Evolutionary conservation across 2,113 vertebrate genomes (phyloP), one percentile per base, ranked within the genome.

Genomic region (Tretioscincus oriximinensis): DNA sequence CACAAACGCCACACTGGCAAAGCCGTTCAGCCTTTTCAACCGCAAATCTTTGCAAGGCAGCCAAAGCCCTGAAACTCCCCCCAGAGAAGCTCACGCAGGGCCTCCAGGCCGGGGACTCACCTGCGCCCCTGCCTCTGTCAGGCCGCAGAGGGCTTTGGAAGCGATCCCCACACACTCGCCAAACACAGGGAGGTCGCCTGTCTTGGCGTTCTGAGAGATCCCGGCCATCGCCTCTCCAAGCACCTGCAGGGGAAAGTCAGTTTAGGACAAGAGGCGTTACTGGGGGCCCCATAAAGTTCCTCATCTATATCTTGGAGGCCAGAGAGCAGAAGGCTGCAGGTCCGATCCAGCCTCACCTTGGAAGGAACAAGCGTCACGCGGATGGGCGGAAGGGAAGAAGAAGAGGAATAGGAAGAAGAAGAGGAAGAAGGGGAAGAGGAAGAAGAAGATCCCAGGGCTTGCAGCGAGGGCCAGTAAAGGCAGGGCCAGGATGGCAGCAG

Each of bases 171-270:
- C 98, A 61, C 98, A 98, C 80, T 98, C 98, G 35, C 98, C 98
- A 31, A 99, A 99, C 24, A 96, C 96, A 10, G 96, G 88, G 81
- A 99, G 96, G 85, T 99, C 97, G 1, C 97, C 97, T 0, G 96
- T 99, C 93, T 99, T 99, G 86, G 98, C 99, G 78, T 99, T 97
- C 90, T 99, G 99, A 7, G 99, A 99, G 92, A 99, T 99, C 31
- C 99, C 99, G 0, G 99, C 98, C 98, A 99, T 99, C 0, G 99
- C 97, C 91, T 99, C 99, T 5, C 99, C 98, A 1, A 99, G 95
- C 81, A 99, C 96, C 99, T 99, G 87, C 66, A 35, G 35, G 1
- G 73, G 73, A 18, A 20, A 75, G 66, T 76, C 9, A 26, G 65
- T 29, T 26, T 2, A 12, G 28, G 41, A 49, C 79, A 58, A 58